phyloP scores from a whole-genome alignment of 64 coral and sea anemone species.

The Montipora foliosa region DNA sequence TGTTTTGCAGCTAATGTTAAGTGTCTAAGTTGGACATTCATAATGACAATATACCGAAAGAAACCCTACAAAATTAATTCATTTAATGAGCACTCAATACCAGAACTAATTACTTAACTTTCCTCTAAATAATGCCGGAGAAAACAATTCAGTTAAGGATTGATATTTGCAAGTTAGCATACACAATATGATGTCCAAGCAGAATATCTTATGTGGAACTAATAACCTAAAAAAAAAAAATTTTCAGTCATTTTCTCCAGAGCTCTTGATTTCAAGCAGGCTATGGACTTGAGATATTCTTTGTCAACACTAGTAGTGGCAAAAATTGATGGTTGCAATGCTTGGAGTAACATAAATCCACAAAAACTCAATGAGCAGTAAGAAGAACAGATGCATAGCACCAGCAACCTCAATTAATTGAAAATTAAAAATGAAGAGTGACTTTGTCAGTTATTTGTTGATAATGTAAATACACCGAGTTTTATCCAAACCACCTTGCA shows the following conservation, averaged over 20 bases:
- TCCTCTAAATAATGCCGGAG: not conserved
- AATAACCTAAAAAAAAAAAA: not conserved
- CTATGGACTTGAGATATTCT: too few species aligned
- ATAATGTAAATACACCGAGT: slow-evolving; percentile 10
- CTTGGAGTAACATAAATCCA: too few species aligned
- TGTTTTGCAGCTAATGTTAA: too few species aligned
- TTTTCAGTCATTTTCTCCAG: not conserved
- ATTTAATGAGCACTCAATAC: not conserved
- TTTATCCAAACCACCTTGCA: not conserved
- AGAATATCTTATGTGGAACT: slow-evolving; percentile 1
- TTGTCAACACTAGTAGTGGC: too few species aligned
- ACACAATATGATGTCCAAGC: not conserved
- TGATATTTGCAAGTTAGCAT: slow-evolving; percentile 4
- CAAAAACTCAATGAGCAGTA: not conserved
- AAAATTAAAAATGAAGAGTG: slow-evolving; percentile 46
- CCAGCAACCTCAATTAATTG: slow-evolving; percentile 14
- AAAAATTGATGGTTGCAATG: too few species aligned
- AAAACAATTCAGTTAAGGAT: not conserved
- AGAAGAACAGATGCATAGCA: not conserved
- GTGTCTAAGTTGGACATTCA: too few species aligned
- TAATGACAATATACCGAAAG: not conserved
- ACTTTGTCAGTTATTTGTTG: slow-evolving; percentile 61
- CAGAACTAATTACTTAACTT: not conserved
- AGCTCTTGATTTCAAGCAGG: too few species aligned
- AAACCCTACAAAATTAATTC: not conserved